A percentile compares a stretch with the other conserved stretches of the same genome.
phyloP scores from a whole-genome alignment of 2,888 invertebrate genomes.

The Prostheceraeus crozeri region DNA sequence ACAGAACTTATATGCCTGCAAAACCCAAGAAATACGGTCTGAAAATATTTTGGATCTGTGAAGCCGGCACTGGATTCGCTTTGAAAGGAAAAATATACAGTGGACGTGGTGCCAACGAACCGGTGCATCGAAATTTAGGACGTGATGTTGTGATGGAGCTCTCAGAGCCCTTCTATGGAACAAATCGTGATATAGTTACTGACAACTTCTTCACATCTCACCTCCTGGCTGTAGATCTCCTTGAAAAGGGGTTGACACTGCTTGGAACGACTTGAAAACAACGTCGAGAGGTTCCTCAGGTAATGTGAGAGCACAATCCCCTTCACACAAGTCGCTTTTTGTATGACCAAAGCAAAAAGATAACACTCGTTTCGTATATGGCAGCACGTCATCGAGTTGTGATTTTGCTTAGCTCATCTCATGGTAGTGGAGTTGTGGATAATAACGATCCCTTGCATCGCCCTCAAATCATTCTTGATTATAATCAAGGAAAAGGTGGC shows the following conservation, averaged over 20 bases:
- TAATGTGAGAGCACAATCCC: not conserved
- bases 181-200: constrained; percentile 10
- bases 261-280: constrained; percentile 7
- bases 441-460: too few relatives aligned
- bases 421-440: too few relatives aligned
- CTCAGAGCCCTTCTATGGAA: not conserved
- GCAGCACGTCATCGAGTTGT: too few relatives aligned
- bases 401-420: too few relatives aligned
- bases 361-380: too few relatives aligned
- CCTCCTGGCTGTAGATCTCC: constrained; percentile 1
- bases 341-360: too few relatives aligned
- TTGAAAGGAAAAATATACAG: not conserved
- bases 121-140: not conserved
- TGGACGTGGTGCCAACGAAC: constrained; percentile 5
- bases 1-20: constrained; percentile 12
- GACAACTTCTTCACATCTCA: constrained; percentile 22
- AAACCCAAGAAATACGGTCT: constrained; percentile 3
- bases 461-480: not conserved
- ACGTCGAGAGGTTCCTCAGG: not conserved
- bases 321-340: not conserved
- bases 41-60: not conserved
- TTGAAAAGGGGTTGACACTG: not conserved
- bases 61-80: constrained; percentile 15
- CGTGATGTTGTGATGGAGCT: constrained; percentile 11
- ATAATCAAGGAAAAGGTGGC: not conserved